phyloP scores from a whole-genome alignment of 2,888 invertebrate genomes.

The Cheilosia grossa region DNA sequence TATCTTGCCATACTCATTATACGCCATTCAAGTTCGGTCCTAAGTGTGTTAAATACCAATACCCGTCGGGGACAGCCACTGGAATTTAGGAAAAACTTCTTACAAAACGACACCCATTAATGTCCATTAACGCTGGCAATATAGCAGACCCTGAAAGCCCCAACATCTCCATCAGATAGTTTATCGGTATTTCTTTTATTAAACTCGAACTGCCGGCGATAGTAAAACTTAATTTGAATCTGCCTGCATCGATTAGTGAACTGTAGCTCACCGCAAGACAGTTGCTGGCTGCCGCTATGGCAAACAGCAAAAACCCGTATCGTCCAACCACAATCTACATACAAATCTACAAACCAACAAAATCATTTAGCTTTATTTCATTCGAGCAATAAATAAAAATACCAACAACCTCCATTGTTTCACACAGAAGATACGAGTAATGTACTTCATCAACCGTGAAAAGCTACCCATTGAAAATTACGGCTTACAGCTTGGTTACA shows the following conservation, averaged over 20 bases:
- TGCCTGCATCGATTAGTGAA: conserved; percentile 66
- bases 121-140: conserved; percentile 1
- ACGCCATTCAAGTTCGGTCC: not conserved
- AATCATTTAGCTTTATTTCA: conserved; percentile 72
- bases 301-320: conserved; percentile 40
- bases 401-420: conserved; percentile 71
- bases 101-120: conserved; percentile 20
- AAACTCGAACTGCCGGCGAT: not conserved
- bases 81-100: not conserved
- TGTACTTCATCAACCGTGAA: conserved; percentile 73
- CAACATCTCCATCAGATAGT: conserved; percentile 17
- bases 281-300: conserved; percentile 1
- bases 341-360: conserved; percentile 44
- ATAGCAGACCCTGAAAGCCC: not conserved
- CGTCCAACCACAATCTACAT: conserved; percentile 62
- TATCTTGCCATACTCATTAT: not conserved
- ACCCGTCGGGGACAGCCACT: not conserved
- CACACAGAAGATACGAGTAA: conserved; percentile 46
- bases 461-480: conserved; percentile 71
- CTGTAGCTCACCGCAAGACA: conserved; percentile 29
- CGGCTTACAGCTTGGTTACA: conserved; percentile 67
- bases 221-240: conserved; percentile 52
- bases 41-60: not conserved
- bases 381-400: conserved; percentile 66
- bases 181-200: conserved; percentile 1